Evolutionary conservation across 2,797 vertebrate genomes (phyloP).

Genomic region (Platyrinchus mystaceus): DNA sequence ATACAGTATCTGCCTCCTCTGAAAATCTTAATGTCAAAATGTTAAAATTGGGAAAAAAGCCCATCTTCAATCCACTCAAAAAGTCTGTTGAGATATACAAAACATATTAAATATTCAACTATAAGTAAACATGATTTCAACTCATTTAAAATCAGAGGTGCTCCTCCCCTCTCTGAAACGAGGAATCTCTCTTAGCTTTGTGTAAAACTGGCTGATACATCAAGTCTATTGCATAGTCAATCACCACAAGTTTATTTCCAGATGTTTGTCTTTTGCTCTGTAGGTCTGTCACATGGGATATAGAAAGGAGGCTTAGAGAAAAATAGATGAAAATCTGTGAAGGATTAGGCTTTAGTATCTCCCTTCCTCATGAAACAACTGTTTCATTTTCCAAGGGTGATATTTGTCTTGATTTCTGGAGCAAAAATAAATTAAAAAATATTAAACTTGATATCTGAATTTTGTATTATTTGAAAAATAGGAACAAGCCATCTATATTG

Average conservation of each 20-base stretch:
- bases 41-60: neutral
- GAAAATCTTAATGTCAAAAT: constrained; percentile 57
- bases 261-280: neutral
- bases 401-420: neutral
- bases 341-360: neutral
- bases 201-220: neutral
- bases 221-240: neutral
- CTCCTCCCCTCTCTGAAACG: neutral
- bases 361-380: neutral
- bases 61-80: constrained; percentile 25
- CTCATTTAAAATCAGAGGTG: neutral
- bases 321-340: neutral
- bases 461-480: neutral
- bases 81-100: neutral
- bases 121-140: neutral
- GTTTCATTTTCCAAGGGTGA: neutral
- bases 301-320: neutral
- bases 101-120: neutral
- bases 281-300: neutral
- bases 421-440: neutral
- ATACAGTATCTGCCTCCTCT: constrained; percentile 23
- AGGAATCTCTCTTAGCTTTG: neutral
- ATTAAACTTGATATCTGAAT: neutral
- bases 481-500: neutral
- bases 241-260: neutral